Evolutionary conservation across 2,797 vertebrate genomes (phyloP).

Genomic region (Smutsia gigantea): DNA sequence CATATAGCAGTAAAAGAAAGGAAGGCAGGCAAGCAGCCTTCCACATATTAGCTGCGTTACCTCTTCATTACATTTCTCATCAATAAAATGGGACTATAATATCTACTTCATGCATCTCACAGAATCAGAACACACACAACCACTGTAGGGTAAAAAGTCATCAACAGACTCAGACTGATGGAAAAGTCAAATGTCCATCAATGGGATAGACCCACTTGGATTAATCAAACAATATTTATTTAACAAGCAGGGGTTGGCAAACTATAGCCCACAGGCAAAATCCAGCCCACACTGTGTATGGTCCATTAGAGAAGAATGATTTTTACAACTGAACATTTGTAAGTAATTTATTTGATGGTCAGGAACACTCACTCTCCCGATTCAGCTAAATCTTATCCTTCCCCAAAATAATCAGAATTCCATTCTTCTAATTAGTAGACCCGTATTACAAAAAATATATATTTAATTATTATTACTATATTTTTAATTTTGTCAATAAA

Average conservation of each 20-base stretch:
- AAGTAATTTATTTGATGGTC: slow-evolving; percentile 7
- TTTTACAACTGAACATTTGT: slow-evolving; percentile 40
- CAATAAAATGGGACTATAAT: neutral
- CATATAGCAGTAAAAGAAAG: neutral
- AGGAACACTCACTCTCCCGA: neutral
- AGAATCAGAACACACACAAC: neutral
- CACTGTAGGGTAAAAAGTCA: neutral
- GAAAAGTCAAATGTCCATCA: neutral
- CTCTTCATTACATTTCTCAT: neutral
- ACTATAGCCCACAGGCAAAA: neutral
- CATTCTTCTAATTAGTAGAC: neutral
- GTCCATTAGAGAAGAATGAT: neutral
- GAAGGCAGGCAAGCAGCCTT: neutral
- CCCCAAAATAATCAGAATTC: neutral
- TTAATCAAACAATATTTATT: neutral
- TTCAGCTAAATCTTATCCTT: neutral
- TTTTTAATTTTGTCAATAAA: neutral
- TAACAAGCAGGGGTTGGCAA: neutral
- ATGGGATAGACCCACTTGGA: neutral
- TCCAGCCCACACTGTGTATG: neutral
- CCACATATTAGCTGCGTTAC: neutral
- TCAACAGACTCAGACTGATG: neutral
- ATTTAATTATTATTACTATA: neutral
- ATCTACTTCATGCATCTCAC: neutral
- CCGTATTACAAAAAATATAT: neutral